Evolutionary conservation across 2,797 vertebrate genomes (phyloP), one percentile per base, ranked within the genome.

Genomic region (Semotilus atromaculatus): DNA sequence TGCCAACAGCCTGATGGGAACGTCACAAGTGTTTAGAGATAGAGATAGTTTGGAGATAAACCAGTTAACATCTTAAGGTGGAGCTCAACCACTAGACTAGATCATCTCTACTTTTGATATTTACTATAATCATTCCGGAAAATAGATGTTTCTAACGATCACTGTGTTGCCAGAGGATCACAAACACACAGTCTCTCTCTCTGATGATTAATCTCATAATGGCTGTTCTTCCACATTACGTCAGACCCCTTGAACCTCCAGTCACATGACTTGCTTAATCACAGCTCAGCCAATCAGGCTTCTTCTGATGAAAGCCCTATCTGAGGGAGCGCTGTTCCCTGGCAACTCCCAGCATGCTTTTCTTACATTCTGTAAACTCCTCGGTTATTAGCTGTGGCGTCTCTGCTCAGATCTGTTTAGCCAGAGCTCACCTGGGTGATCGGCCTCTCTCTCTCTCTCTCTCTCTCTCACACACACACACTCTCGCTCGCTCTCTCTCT

Each of bases 201-300:
- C 51, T 26, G 48, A 66, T 84, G 85, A 74, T 78, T 60, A 75
- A 82, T 82, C 81, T 80, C 74, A 71, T 78, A 79, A 29, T 81
- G 64, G 84, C 81, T 34, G 51, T 81, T 67, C 68, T 85, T 84
- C 71, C 67, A 84, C 82, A 88, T 73, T 78, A 74, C 76, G 55
- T 87, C 43, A 77, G 82, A 88, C 77, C 67, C 77, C 71, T 67
- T 71, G 60, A 81, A 81, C 83, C 74, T 62, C 26, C 31, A 60
- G 74, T 83, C 75, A 81, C 72, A 79, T 84, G 84, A 79, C 73
- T 67, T 72, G n/a, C 45, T 68, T 79, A 75, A 68, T 38, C 64
- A 86, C 10, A 43, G 72, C 14, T 8, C 73, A 66, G 75, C 80
- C 80, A 73, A 78, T 60, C 75, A 76, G 62, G 23, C 53, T 29